Evolutionary conservation across 1,140 invertebrate species (phyloP).

Genomic region (Tribolium madens): DNA sequence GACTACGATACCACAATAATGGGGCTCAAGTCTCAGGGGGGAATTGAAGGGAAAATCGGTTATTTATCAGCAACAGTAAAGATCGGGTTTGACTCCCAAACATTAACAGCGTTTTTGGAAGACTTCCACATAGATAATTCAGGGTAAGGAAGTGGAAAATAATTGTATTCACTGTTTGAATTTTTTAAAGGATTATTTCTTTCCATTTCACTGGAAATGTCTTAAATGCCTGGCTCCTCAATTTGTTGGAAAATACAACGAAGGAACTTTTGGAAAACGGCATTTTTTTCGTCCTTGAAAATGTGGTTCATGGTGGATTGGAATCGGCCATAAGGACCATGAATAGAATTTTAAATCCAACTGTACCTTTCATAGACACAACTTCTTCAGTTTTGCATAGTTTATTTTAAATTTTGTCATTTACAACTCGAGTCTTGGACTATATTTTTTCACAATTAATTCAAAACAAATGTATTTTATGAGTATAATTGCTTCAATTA

Average conservation of each 20-base stretch:
- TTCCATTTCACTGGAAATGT: slow-evolving; percentile 67
- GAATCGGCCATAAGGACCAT: slow-evolving; percentile 22
- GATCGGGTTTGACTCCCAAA: slow-evolving; percentile 16
- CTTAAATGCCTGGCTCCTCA: slow-evolving; percentile 66
- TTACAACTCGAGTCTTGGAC: too few species aligned
- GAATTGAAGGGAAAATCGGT: slow-evolving; percentile 64
- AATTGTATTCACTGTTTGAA: slow-evolving; percentile 35
- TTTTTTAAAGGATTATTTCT: slow-evolving; percentile 53
- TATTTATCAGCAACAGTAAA: neutral
- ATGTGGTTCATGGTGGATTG: neutral
- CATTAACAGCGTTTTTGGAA: neutral
- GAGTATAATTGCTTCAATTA: too few species aligned
- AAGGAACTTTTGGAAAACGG: slow-evolving; percentile 65
- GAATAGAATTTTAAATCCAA: slow-evolving; percentile 46
- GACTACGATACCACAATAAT: slow-evolving; percentile 63
- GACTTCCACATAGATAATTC: slow-evolving; percentile 51
- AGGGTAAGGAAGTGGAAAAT: slow-evolving; percentile 60
- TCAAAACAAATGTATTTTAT: too few species aligned
- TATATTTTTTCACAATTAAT: too few species aligned
- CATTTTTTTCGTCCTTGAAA: slow-evolving; percentile 59
- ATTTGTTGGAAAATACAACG: slow-evolving; percentile 65
- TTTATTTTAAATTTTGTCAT: neutral
- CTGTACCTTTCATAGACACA: neutral
- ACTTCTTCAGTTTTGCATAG: neutral
- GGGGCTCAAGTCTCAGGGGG: slow-evolving; percentile 67